Evolutionary conservation across 1,140 invertebrate genomes (phyloP), one percentile per base, ranked within the genome.

Genomic region (Zaprionus gabonicus): DNA sequence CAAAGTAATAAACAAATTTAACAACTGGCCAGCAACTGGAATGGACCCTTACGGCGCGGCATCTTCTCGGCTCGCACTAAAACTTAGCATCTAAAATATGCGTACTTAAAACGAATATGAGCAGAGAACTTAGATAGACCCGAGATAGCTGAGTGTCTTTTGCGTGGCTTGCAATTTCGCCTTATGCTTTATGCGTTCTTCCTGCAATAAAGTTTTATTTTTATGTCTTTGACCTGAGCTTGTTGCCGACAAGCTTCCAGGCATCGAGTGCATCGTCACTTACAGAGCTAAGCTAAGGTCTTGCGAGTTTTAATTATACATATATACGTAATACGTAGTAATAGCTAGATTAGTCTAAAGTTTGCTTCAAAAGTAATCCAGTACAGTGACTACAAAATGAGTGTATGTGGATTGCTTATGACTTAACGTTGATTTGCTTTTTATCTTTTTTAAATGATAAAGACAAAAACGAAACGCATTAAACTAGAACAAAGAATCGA

Each of bases 191-290:
- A 76, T 75, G 79, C n/a, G 27, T 63, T 58, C 62, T 58, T 12
- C 13, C 84, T 88, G 85, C 59, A 90, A 90, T 81, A 88, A 81
- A 88, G 85, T 90, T 88, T 85, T 76, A 90, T 76, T 90, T 85
- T 81, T 58, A 60, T 65, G 38, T 51, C 64, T 85, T 76, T 74
- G 75, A 44, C 67, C 71, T 80, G 76, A 70, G 83, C 83, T 80
- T 72, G 68, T 60, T 55, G 76, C 71, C 56, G 71, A 78, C 64
- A 87, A 71, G 71, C 71, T 63, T 58, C 51, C 62, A 70, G 63
- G 36, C 65, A 70, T 28, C 31, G 51, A 23, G 13, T 55, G 53
- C 10, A 34, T 46, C 3, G 7, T 71, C 68, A 56, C 81, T 83
- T 83, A 83, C 60, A 70, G 56, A 80, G 49, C 71, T 86, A 86